Evolutionary conservation across 2,797 vertebrate genomes (phyloP).

Genomic region (Peromyscus attwateri): DNA sequence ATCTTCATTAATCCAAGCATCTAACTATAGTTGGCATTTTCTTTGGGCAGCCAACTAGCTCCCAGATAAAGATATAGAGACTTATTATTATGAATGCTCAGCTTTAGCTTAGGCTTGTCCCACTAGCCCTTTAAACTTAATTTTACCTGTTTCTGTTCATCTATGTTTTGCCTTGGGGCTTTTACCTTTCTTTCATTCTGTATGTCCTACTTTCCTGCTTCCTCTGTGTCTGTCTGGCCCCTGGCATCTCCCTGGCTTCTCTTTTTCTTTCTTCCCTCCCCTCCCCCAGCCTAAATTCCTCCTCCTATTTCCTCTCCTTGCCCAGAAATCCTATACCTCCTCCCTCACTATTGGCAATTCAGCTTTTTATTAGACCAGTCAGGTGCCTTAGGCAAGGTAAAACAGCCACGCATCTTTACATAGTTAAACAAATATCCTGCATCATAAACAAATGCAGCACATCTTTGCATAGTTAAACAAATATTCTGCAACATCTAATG

Average conservation of each 20-base stretch:
- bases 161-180: background rate
- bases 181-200: background rate
- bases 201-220: background rate
- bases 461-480: background rate
- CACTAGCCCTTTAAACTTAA: background rate
- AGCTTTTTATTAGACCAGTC: background rate
- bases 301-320: background rate
- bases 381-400: background rate
- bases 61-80: background rate
- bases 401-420: background rate
- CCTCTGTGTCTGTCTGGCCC: background rate
- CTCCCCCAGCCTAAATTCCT: background rate
- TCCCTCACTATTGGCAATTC: background rate
- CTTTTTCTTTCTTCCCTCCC: background rate
- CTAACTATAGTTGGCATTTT: background rate
- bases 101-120: background rate
- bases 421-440: background rate
- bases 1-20: slow-evolving; percentile 58
- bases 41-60: background rate
- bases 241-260: background rate
- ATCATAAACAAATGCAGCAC: background rate
- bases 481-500: background rate
- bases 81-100: background rate
- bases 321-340: background rate
- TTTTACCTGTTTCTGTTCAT: background rate